These are phyloP conservation scores for Xyrauchen texanus DNA, from an alignment of 2,113 vertebrate genomes.

Conservation along the genomic window DNA sequence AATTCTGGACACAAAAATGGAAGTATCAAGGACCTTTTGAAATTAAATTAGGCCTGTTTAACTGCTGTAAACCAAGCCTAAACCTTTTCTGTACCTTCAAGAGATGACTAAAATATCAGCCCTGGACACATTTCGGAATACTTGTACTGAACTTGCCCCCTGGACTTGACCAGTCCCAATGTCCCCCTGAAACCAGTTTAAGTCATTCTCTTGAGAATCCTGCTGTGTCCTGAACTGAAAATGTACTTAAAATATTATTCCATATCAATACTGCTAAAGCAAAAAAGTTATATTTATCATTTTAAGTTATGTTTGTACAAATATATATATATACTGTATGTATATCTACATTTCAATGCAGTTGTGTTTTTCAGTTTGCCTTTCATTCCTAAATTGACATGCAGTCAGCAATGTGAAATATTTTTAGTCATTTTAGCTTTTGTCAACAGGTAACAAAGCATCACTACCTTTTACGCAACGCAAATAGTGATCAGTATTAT, in stretches of 20 bases:
- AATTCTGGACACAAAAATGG: slow-evolving; percentile 2
- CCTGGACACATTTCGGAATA: neutral
- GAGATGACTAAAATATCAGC: neutral
- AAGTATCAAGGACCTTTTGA: neutral
- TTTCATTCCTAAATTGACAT: slow-evolving; percentile 18
- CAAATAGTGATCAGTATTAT: neutral
- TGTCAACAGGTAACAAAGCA: slow-evolving; percentile 27
- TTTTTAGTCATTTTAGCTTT: slow-evolving; percentile 14
- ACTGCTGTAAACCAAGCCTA: slow-evolving; percentile 33
- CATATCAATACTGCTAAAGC: slow-evolving; percentile 46
- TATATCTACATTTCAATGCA: slow-evolving; percentile 32
- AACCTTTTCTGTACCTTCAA: slow-evolving; percentile 22
- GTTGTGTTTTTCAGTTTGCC: slow-evolving; percentile 31
- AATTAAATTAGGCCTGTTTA: neutral
- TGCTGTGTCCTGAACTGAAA: too few species aligned
- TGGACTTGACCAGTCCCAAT: neutral
- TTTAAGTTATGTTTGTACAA: slow-evolving; percentile 64
- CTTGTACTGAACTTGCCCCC: neutral
- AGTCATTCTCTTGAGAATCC: too few species aligned
- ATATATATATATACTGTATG: slow-evolving; percentile 21
- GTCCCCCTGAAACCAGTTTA: too few species aligned
- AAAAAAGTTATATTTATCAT: slow-evolving; percentile 57
- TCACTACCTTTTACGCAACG: slow-evolving; percentile 3
- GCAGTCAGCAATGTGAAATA: slow-evolving; percentile 48
- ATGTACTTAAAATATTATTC: slow-evolving; percentile 22